A percentile compares a stretch with the other conserved stretches of the same genome.
Evolutionary conservation across 2,113 vertebrate genomes (phyloP).

Genomic region (Terrapene triunguis): DNA sequence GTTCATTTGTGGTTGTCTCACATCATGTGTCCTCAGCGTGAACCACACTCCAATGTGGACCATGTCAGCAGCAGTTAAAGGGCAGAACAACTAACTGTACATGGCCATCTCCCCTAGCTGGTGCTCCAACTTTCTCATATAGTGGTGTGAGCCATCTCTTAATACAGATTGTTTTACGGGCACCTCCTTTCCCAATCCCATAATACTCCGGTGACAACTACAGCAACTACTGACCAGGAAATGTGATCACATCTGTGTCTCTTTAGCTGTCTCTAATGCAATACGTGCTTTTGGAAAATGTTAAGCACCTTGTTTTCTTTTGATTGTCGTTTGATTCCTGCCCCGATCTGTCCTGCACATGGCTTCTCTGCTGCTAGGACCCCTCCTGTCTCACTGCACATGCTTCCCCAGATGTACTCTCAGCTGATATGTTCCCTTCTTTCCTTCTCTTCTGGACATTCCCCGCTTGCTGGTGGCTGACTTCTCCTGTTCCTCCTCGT

Average conservation of each 20-base stretch:
- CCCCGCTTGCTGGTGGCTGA: background rate
- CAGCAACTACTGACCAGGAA: accelerated
- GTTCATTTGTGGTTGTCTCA: accelerated
- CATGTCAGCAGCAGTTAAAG: background rate
- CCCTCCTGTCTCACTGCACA: too few relatives aligned
- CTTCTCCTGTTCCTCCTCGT: accelerated
- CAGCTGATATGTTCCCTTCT: background rate
- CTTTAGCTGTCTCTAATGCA: background rate
- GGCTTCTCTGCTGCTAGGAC: background rate
- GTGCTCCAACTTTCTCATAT: background rate
- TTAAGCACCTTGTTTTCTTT: background rate
- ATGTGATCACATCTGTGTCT: background rate
- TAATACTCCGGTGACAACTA: accelerated
- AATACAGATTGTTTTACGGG: accelerated
- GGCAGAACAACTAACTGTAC: background rate
- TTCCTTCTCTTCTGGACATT: background rate
- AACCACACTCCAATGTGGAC: background rate
- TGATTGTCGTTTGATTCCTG: background rate
- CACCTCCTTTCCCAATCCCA: accelerated
- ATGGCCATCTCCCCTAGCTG: accelerated
- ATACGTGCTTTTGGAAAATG: background rate
- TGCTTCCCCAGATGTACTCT: accelerated
- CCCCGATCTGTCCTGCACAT: background rate
- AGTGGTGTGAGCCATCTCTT: accelerated
- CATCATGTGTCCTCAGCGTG: accelerated